Evolutionary conservation across 2,113 vertebrate species (phyloP).

Genomic region (Hippolais icterina): DNA sequence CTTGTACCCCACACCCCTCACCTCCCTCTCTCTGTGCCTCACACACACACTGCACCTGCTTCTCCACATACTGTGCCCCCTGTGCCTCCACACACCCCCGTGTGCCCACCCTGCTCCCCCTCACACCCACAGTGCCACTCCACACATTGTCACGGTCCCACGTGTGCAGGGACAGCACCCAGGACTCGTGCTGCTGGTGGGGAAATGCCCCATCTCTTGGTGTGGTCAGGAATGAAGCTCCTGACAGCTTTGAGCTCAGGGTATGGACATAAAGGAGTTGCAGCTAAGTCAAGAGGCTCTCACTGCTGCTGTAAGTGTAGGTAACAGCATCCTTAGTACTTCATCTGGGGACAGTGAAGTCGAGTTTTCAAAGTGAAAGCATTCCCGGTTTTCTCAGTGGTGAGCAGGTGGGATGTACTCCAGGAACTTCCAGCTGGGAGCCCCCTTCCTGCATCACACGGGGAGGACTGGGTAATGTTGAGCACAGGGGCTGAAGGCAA

Average conservation of each 20-base stretch:
- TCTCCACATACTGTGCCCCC: accelerated
- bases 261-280: accelerated
- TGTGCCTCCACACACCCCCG: accelerated
- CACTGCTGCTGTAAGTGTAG: accelerated
- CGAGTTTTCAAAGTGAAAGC: not conserved
- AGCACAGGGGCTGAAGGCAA: not conserved
- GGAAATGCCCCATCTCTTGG: accelerated
- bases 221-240: accelerated
- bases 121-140: accelerated
- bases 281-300: not conserved
- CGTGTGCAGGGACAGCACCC: accelerated
- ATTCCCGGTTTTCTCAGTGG: not conserved
- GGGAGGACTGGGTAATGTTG: not conserved
- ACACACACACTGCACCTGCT: not conserved
- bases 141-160: accelerated
- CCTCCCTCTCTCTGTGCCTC: not conserved
- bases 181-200: accelerated
- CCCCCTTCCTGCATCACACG: accelerated
- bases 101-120: not conserved
- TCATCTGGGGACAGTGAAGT: accelerated
- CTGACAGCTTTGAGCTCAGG: too few species aligned
- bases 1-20: not conserved
- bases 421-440: not conserved
- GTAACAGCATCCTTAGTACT: accelerated
- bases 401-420: not conserved